Evolutionary conservation across 2,113 vertebrate genomes (phyloP).

Genomic region (Rhinopomastus cyanomelas): DNA sequence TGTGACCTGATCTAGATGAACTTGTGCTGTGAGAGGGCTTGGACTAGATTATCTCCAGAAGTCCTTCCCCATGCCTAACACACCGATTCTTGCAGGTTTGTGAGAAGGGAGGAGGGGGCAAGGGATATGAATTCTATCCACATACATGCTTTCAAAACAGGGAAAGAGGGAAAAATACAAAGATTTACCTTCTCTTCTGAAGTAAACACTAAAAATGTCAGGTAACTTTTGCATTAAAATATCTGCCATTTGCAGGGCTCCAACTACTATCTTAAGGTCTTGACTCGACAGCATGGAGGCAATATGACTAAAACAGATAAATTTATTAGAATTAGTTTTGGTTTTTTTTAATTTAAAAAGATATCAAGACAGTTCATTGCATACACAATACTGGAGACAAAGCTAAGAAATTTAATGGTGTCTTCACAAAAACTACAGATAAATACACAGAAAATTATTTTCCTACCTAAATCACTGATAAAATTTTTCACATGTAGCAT

Average conservation of each 20-base stretch:
- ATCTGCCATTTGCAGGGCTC: slow-evolving; percentile 98
- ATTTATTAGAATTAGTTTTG: slow-evolving; percentile 15
- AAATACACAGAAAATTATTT: not conserved
- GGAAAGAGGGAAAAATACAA: not conserved
- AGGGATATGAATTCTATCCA: not conserved
- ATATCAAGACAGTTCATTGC: not conserved
- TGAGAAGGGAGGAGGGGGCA: fast-evolving
- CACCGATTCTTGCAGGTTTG: not conserved
- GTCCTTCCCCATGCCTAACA: no score
- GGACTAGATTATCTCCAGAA: no score
- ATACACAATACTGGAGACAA: not conserved
- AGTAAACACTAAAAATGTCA: slow-evolving; percentile 98
- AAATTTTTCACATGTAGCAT: not conserved
- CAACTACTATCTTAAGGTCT: slow-evolving; percentile 99
- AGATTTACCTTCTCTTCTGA: slow-evolving; percentile 95
- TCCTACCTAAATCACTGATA: not conserved
- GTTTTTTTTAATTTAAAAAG: not conserved
- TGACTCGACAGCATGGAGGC: slow-evolving; percentile 99
- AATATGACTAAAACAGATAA: slow-evolving; percentile 90
- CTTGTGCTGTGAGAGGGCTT: no score
- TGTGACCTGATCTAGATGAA: no score
- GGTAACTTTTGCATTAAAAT: slow-evolving; percentile 99
- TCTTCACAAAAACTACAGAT: not conserved
- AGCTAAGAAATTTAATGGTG: not conserved
- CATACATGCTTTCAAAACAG: not conserved